Evolutionary conservation across 2,113 vertebrate species (phyloP).

Genomic region (Condylura cristata): DNA sequence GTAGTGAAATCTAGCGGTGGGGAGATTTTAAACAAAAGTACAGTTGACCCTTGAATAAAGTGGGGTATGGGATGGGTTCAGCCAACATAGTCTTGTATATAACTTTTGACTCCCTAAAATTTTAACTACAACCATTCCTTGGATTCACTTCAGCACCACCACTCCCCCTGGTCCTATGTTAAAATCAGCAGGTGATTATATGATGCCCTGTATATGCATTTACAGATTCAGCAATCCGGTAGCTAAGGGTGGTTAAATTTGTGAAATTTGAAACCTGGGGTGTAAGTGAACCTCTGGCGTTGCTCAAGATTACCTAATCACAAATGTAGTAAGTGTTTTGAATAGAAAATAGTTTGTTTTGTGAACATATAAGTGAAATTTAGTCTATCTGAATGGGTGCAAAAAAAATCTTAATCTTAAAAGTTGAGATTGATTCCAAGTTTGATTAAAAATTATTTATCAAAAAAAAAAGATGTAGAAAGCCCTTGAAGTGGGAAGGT

Average conservation of each 20-base stretch:
- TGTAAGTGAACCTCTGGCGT: background rate
- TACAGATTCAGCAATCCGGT: no score
- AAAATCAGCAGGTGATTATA: background rate
- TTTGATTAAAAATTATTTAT: background rate
- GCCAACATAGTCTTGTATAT: background rate
- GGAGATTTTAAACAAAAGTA: background rate
- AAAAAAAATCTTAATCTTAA: background rate
- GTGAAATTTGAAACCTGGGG: background rate
- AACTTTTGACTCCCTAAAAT: background rate
- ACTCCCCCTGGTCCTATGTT: fast-evolving
- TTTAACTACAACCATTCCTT: background rate
- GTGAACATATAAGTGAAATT: background rate
- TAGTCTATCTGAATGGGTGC: background rate
- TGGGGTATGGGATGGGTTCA: background rate
- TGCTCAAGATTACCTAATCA: background rate
- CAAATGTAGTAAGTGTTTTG: background rate
- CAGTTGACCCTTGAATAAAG: background rate
- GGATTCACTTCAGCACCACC: background rate
- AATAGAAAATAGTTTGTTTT: slow-evolving; percentile 26
- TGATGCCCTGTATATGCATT: background rate
- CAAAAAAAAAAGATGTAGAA: background rate
- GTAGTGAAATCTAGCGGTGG: background rate
- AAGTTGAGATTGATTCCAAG: background rate
- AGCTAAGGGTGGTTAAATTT: no score
- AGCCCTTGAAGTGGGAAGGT: background rate